Evolutionary conservation across 2,797 vertebrate species (phyloP).

Genomic region (Poliocrania exsul): DNA sequence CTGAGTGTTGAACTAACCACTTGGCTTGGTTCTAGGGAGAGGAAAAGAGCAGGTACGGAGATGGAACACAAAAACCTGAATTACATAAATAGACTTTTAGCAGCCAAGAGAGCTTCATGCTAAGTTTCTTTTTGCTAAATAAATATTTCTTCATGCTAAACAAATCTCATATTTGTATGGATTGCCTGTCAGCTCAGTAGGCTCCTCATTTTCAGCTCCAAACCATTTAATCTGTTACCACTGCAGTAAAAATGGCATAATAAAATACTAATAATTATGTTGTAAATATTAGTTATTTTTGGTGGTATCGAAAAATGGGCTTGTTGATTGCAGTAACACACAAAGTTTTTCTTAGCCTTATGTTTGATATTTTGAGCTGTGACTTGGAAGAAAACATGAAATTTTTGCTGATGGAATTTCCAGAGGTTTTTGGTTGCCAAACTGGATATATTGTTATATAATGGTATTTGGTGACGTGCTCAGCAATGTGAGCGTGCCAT

Average conservation of each 20-base stretch:
- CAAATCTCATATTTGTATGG: neutral
- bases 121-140: neutral
- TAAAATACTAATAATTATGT: neutral
- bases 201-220: neutral
- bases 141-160: neutral
- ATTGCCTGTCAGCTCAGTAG: neutral
- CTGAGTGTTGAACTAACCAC: neutral
- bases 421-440: neutral
- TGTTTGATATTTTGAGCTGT: neutral
- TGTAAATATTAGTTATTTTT: neutral
- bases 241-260: neutral
- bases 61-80: neutral
- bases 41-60: neutral
- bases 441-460: neutral
- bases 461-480: neutral
- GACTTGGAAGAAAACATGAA: neutral
- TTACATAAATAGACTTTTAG: neutral
- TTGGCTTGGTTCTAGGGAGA: neutral
- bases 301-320: neutral
- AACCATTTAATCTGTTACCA: neutral
- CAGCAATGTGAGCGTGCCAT: accelerated
- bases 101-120: neutral
- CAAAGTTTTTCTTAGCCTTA: neutral
- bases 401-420: neutral
- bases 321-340: neutral